Base-by-base conservation (phyloP, 2,888 invertebrate genomes). In the Acleris literana region DNA sequence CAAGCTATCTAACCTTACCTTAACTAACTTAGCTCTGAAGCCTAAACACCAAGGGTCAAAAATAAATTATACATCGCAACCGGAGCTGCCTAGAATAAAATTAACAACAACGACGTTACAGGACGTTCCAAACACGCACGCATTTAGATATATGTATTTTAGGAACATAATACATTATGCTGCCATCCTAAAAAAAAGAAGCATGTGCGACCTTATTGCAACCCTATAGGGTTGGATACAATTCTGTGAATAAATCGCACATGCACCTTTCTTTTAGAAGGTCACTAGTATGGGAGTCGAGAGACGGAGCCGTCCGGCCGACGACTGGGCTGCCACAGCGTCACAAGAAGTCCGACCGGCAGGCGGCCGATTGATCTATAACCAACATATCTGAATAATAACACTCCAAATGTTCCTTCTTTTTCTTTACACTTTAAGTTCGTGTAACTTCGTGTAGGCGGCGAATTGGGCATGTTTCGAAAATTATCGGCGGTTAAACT, bases 1-100 rank as follows among this genome's bases (percentile, higher is more conserved):
- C 74, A 74, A 78, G 76, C 77, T 76, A 77, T 73, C 78, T 79
- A 77, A 71, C 61, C 70, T 72, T 75, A 72, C 68, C 54, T 62
- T 71, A 69, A 72, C 71, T 68, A 53, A 70, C 68, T 18, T 48
- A 64, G 64, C 63, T 44, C 69, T 65, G 62, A 71, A 66, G 69
- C 70, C 69, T 73, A 58, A 76, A 77, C 72, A 74, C 71, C 73
- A 72, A 68, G 55, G 49, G 25, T 63, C 39, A 58, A 58, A 64
- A 63, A 63, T 63, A 63, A 67, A 63, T 58, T 57, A 72, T 75
- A 72, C 74, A 80, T 79, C 74, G 84, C 83, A 82, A 84, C 78
- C 79, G 78, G 75, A 84, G 85, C 80, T 81, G 79, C 74, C 80
- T 84, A 83, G 67, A 88, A 88, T 88, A 88, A 88, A 73, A 88